Conservation (phyloP, 2,113 vertebrate genomes). For the Sinocyclocheilus maitianheensis region DNA sequence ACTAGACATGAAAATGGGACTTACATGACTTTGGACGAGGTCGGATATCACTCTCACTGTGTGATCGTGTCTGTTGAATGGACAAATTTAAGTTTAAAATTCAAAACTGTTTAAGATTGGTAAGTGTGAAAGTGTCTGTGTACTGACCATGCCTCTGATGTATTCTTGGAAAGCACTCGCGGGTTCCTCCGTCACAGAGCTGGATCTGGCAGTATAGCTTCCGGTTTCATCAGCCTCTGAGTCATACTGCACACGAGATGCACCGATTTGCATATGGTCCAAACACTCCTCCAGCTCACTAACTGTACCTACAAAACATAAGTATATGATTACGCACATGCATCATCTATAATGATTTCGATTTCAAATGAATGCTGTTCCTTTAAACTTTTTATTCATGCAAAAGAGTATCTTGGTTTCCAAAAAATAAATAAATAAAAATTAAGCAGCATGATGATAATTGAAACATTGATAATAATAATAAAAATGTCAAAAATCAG, state of each 20-base stretch:
- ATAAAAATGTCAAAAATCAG: not conserved
- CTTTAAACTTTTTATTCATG: too few species aligned
- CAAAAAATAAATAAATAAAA: not conserved
- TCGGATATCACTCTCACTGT: conserved; percentile 61
- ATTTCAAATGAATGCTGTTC: too few species aligned
- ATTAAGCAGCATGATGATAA: not conserved
- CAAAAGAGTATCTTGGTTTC: not conserved
- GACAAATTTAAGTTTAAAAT: not conserved
- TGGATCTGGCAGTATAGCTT: conserved; percentile 46
- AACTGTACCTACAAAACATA: conserved; percentile 51
- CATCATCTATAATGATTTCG: not conserved
- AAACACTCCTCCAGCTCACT: conserved; percentile 68
- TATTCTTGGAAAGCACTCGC: conserved; percentile 66
- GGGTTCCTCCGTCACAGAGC: conserved; percentile 42
- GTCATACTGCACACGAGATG: conserved; percentile 47
- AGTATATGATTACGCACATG: not conserved
- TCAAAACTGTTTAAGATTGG: not conserved
- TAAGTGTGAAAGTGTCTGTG: not conserved
- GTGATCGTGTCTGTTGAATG: conserved; percentile 59
- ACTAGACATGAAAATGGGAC: conserved; percentile 38
- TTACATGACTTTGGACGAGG: conserved; percentile 77
- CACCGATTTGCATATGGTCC: conserved; percentile 55
- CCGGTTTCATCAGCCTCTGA: conserved; percentile 51
- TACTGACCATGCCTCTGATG: conserved; percentile 66
- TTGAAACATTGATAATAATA: not conserved